phyloP scores from a whole-genome alignment of 1,140 invertebrate species.

The Calliopsis andreniformis region DNA sequence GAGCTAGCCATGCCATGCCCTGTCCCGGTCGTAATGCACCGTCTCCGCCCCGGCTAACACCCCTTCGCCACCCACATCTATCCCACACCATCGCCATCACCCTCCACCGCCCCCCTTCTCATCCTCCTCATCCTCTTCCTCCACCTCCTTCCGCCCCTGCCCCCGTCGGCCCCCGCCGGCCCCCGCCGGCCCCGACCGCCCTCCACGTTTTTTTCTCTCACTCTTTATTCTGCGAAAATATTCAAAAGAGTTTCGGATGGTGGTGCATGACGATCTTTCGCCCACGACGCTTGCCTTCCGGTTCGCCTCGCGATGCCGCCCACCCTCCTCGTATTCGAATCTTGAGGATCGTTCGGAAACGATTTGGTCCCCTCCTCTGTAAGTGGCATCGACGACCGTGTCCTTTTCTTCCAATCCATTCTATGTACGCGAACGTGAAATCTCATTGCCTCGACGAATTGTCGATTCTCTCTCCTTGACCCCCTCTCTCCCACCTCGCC shows the following conservation, averaged over 20 bases:
- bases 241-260: conserved; percentile 67
- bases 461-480: neutral
- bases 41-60: conserved; percentile 65
- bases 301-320: conserved; percentile 35
- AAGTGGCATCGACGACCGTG: conserved; percentile 34
- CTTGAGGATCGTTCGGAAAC: conserved; percentile 24
- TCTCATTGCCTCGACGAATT: no score
- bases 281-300: conserved; percentile 39
- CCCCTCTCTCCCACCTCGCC: neutral
- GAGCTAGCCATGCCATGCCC: conserved; percentile 75
- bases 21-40: conserved; percentile 76
- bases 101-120: neutral
- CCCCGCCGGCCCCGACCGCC: no score
- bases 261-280: conserved; percentile 63
- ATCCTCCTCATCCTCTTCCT: conserved; percentile 6
- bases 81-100: conserved; percentile 51
- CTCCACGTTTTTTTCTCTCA: conserved; percentile 56
- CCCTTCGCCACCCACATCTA: conserved; percentile 42
- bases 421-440: no score
- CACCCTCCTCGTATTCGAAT: neutral
- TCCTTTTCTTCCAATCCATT: conserved; percentile 16
- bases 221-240: conserved; percentile 65
- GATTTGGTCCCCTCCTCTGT: conserved; percentile 27
- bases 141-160: conserved; percentile 34
- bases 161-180: conserved; percentile 35